These are phyloP conservation scores for Clytia hemisphaerica DNA, from an alignment of 30 jellyfish, hydroid and myxozoan species.

Conservation along the genomic window DNA sequence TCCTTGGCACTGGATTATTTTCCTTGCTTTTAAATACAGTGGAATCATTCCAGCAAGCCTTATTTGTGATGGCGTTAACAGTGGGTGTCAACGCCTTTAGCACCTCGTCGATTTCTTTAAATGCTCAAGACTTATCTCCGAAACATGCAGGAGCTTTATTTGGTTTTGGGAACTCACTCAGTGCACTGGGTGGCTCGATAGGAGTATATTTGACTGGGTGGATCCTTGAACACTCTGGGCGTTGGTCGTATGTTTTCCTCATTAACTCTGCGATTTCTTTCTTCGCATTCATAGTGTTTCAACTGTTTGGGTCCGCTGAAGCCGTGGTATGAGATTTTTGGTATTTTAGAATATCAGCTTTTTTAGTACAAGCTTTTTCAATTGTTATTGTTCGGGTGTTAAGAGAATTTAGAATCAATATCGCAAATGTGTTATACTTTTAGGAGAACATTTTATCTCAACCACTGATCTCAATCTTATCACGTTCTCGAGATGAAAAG, in stretches of 20 bases:
- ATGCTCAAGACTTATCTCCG: conserved; percentile 96
- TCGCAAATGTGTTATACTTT: no score
- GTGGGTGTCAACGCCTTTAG: conserved; percentile 77
- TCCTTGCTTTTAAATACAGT: conserved; percentile 57
- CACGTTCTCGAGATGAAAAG: no score
- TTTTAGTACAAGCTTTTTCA: no score
- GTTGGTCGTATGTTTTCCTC: conserved; percentile 83
- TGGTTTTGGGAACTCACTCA: conserved; percentile 77
- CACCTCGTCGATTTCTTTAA: conserved; percentile 72
- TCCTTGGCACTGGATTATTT: conserved; percentile 59
- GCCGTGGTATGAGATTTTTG: no score
- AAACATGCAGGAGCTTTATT: conserved; percentile 82
- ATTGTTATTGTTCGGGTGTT: no score
- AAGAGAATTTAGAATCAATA: no score
- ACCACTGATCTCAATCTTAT: no score
- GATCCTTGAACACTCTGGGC: conserved; percentile 62
- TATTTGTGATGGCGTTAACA: conserved; percentile 60
- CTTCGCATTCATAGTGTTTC: conserved; percentile 51
- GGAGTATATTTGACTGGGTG: conserved; percentile 89
- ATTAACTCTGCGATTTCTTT: conserved; percentile 64
- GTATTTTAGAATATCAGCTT: no score
- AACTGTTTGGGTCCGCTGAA: no score
- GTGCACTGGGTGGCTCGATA: conserved; percentile 86
- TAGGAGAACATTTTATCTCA: no score
- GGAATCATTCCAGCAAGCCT: conserved; percentile 81